These are phyloP conservation scores for Periophthalmodon schlosseri DNA, from an alignment of 2,113 vertebrate species.

Conservation along the genomic window DNA sequence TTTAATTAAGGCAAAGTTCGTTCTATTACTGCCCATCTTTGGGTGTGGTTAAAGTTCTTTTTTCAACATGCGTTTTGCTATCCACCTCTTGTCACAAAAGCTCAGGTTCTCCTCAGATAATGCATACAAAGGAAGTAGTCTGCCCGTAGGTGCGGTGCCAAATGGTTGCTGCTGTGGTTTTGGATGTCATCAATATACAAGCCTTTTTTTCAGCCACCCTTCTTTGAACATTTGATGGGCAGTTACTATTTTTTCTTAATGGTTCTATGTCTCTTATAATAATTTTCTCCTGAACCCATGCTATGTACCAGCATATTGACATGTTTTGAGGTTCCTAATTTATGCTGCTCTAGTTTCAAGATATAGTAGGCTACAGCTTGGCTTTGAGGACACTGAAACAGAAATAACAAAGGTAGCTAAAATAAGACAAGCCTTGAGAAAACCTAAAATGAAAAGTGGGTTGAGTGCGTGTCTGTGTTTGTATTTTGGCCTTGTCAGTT, in stretches of 20 bases:
- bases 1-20: neutral
- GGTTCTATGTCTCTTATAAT: conserved; percentile 16
- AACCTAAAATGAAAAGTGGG: conserved; percentile 5
- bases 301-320: neutral
- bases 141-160: conserved; percentile 39
- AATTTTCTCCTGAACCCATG: conserved; percentile 21
- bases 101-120: conserved; percentile 30
- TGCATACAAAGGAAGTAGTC: conserved; percentile 47
- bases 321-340: neutral
- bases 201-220: conserved; percentile 9
- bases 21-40: conserved; percentile 13
- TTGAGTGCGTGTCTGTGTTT: neutral
- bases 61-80: conserved; percentile 1
- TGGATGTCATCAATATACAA: conserved; percentile 14
- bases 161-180: conserved; percentile 50
- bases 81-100: conserved; percentile 34
- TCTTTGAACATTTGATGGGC: neutral
- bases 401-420: neutral
- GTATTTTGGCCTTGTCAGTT: conserved; percentile 1
- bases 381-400: conserved; percentile 1
- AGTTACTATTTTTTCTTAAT: neutral
- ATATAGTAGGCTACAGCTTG: conserved; percentile 16
- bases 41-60: conserved; percentile 30
- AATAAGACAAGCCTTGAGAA: conserved; percentile 7
- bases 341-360: conserved; percentile 7